Conservation (phyloP, 2,113 vertebrate species). For the Archocentrus centrarchus region DNA sequence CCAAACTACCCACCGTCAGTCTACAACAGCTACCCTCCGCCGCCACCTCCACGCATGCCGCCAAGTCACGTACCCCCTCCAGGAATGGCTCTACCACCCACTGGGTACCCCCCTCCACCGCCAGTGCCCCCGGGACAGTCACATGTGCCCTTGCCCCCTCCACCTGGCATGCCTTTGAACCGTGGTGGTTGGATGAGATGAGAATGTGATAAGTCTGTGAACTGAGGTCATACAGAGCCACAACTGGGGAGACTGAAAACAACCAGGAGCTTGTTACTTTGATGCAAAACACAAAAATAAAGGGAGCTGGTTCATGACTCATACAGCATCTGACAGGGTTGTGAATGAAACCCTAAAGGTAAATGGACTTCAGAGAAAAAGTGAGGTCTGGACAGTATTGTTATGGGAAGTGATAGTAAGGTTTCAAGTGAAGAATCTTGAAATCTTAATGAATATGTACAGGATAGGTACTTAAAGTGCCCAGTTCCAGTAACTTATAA, state of each 20-base stretch:
- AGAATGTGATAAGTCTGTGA: constrained; percentile 22
- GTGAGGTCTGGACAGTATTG: constrained; percentile 12
- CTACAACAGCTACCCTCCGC: constrained; percentile 90
- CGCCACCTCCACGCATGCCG: constrained; percentile 86
- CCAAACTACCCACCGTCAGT: constrained; percentile 89
- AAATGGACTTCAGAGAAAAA: constrained; percentile 4
- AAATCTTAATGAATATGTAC: background rate
- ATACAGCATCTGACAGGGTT: background rate
- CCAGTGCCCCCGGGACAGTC: constrained; percentile 92
- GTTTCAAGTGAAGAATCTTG: background rate
- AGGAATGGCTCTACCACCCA: constrained; percentile 88
- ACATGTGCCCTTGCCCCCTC: constrained; percentile 91
- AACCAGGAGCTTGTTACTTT: background rate
- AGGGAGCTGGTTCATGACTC: background rate
- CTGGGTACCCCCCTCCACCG: constrained; percentile 89
- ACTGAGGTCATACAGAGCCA: background rate
- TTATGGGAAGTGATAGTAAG: background rate
- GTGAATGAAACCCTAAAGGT: background rate
- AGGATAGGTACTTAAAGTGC: background rate
- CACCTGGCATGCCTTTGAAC: constrained; percentile 92
- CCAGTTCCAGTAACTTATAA: background rate
- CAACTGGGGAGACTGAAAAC: background rate
- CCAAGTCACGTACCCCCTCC: constrained; percentile 89
- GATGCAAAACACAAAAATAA: background rate
- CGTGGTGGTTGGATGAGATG: constrained; percentile 97